Percentiles rank a stretch among this genome's conserved stretches.
These are phyloP conservation scores for Rhinopithecus roxellana DNA, from an alignment of 2,113 vertebrate species.

Conservation along the genomic window DNA sequence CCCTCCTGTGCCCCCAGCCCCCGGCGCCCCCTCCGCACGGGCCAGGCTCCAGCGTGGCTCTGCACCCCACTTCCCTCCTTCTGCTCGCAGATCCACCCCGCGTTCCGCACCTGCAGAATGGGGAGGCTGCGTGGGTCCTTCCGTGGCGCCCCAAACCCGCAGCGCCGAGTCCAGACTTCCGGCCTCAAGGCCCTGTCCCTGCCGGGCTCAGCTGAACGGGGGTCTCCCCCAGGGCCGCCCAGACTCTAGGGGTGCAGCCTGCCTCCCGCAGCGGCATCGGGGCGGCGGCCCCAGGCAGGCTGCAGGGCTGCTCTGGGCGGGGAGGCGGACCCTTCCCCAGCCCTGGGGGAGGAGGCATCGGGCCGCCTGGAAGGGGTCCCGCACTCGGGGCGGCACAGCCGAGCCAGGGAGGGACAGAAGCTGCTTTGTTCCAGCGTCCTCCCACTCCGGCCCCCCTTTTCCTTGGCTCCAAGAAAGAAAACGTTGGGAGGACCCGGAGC, in stretches of 20 bases:
- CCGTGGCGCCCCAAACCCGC: neutral
- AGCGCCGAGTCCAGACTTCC: neutral
- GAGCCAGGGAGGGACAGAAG: conserved; percentile 26
- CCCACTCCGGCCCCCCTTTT: neutral
- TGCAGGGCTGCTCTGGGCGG: neutral
- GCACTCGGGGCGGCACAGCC: neutral
- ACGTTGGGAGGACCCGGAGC: neutral
- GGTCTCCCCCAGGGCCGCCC: neutral
- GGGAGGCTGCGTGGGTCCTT: too few species aligned
- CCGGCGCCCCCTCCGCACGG: neutral
- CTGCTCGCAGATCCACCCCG: too few species aligned
- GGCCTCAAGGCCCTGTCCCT: too few species aligned
- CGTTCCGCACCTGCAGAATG: too few species aligned
- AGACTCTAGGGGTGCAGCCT: neutral
- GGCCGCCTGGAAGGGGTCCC: neutral
- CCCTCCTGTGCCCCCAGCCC: neutral
- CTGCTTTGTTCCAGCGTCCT: conserved; percentile 18
- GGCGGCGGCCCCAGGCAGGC: neutral
- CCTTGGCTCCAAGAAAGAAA: neutral
- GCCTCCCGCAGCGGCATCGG: neutral
- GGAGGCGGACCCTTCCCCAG: neutral
- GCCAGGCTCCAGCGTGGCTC: neutral
- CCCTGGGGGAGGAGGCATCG: neutral
- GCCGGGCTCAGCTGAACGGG: neutral
- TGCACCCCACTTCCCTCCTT: too few species aligned